phyloP scores from a whole-genome alignment of 35 echinoderm and acorn worm genomes.

The Anneissia japonica region DNA sequence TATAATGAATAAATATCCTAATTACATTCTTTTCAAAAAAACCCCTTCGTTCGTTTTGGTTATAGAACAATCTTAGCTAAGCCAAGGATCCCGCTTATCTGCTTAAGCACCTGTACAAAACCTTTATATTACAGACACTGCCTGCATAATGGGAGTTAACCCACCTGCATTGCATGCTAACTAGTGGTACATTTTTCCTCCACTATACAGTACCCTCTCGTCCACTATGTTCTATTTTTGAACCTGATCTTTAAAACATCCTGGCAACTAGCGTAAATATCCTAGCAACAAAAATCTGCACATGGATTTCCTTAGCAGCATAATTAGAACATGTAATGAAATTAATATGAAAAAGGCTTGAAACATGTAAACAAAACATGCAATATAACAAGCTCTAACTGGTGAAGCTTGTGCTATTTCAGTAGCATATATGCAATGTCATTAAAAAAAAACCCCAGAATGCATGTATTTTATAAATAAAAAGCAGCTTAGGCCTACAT shows the following conservation, averaged over 20 bases:
- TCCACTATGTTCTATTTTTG: background rate
- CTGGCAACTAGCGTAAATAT: background rate
- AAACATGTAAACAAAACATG: background rate
- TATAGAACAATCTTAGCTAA: too few species aligned
- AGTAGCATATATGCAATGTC: background rate
- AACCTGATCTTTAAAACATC: background rate
- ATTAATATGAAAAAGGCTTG: background rate
- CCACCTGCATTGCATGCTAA: too few species aligned
- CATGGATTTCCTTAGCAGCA: background rate
- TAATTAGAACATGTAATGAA: background rate
- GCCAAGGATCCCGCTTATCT: too few species aligned
- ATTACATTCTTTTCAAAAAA: background rate
- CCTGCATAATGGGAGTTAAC: too few species aligned
- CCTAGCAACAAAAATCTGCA: background rate
- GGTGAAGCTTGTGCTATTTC: background rate
- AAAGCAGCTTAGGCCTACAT: background rate
- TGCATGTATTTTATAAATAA: background rate
- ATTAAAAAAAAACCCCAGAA: background rate
- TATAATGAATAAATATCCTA: background rate
- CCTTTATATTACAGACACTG: too few species aligned
- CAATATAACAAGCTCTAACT: background rate
- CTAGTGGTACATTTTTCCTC: background rate
- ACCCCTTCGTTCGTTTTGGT: too few species aligned
- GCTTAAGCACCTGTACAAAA: too few species aligned
- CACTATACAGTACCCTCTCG: background rate